These are phyloP conservation scores for Brachionus manjavacas DNA, from an alignment of 1,140 invertebrate genomes.

Conservation along the genomic window DNA sequence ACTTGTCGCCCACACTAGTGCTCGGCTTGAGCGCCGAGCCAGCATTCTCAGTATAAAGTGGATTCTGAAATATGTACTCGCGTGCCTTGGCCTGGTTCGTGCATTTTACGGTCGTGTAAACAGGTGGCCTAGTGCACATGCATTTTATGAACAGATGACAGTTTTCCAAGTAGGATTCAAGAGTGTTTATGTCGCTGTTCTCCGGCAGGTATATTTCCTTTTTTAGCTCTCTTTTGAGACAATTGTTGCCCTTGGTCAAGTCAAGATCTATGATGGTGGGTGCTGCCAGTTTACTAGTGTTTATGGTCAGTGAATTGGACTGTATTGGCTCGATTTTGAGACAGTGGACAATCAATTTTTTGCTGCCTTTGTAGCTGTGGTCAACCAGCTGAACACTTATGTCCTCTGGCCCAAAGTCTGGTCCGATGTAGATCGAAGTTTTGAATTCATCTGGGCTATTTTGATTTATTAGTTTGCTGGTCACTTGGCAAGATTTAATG, in stretches of 20 bases:
- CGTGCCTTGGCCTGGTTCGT: background rate
- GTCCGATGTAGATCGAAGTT: conserved; percentile 1
- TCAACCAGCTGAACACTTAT: conserved; percentile 1
- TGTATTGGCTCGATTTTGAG: conserved; percentile 7
- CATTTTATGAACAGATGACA: background rate
- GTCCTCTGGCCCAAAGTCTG: background rate
- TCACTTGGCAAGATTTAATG: background rate
- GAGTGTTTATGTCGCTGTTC: background rate
- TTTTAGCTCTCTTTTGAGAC: background rate
- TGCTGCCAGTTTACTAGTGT: background rate
- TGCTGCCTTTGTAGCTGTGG: background rate
- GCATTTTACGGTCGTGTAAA: background rate
- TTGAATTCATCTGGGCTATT: background rate
- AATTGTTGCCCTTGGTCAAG: background rate
- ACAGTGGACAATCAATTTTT: conserved; percentile 6
- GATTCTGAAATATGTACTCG: background rate
- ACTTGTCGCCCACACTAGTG: background rate
- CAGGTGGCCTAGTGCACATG: background rate
- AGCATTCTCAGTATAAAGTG: background rate
- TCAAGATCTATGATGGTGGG: background rate
- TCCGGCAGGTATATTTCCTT: background rate
- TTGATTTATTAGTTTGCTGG: background rate
- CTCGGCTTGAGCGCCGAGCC: background rate
- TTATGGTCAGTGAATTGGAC: conserved; percentile 20
- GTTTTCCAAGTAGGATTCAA: conserved; percentile 24